phyloP scores from a whole-genome alignment of 2,888 invertebrate genomes.

The Patella pellucida region DNA sequence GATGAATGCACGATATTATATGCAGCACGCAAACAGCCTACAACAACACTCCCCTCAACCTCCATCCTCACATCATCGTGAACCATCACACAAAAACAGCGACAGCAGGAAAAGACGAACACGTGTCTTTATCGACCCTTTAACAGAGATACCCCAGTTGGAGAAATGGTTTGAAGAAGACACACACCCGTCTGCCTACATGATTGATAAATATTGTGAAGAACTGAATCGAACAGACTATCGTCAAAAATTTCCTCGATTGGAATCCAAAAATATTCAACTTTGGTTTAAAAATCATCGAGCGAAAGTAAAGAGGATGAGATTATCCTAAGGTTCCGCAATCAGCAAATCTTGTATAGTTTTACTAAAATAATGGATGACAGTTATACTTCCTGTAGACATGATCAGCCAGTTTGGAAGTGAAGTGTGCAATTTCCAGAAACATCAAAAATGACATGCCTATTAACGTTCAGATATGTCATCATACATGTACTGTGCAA shows the following conservation, averaged over 20 bases:
- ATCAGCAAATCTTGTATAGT: no score
- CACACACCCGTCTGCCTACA: conserved; percentile 97
- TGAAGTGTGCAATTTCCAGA: no score
- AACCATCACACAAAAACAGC: conserved; percentile 21
- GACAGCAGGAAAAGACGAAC: conserved; percentile 83
- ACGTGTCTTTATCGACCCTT: conserved; percentile 98
- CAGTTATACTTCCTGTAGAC: no score
- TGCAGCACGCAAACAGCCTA: conserved; percentile 50
- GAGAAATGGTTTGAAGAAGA: conserved; percentile 94
- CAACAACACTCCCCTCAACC: conserved; percentile 26
- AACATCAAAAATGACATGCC: no score
- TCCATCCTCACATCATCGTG: conserved; percentile 23
- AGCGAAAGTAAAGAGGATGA: conserved; percentile 95
- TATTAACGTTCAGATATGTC: no score
- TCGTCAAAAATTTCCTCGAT: conserved; percentile 96
- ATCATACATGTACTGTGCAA: no score
- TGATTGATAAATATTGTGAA: conserved; percentile 97
- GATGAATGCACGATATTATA: conserved; percentile 58
- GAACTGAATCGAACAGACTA: conserved; percentile 97
- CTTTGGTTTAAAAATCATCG: conserved; percentile 99
- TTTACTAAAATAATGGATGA: no score
- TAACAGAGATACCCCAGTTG: conserved; percentile 86
- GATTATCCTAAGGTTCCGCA: conserved; percentile 28
- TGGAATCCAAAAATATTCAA: conserved; percentile 99
- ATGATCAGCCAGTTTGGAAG: no score